A percentile compares a stretch with the other conserved stretches of the same genome.
phyloP scores from a whole-genome alignment of 2,888 invertebrate genomes.

The Drosophila gaucha region DNA sequence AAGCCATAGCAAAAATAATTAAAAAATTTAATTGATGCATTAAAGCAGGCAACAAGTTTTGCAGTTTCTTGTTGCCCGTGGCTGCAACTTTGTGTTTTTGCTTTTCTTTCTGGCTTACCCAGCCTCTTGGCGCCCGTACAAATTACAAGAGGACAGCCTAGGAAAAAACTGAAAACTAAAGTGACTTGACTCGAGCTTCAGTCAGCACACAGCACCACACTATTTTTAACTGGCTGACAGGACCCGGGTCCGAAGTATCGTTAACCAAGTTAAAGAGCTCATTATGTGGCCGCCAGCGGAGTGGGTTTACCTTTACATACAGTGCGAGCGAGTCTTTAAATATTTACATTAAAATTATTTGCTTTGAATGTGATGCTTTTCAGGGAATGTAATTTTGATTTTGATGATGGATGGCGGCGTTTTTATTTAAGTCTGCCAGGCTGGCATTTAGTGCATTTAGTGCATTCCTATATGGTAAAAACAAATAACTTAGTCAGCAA shows the following conservation, averaged over 20 bases:
- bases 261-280: constrained; percentile 60
- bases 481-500: constrained; percentile 7
- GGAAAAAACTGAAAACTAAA: constrained; percentile 27
- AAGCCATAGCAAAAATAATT: constrained; percentile 67
- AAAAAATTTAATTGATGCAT: constrained; percentile 80
- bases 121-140: constrained; percentile 43
- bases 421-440: constrained; percentile 15
- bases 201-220: constrained; percentile 35
- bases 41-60: constrained; percentile 73
- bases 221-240: constrained; percentile 70
- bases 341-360: constrained; percentile 76
- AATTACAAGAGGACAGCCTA: constrained; percentile 18
- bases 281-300: constrained; percentile 52
- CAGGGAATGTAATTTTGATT: constrained; percentile 25
- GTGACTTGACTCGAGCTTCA: constrained; percentile 14
- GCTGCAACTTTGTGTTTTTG: constrained; percentile 36
- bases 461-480: not conserved
- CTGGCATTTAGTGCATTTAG: no score
- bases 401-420: constrained; percentile 23
- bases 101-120: constrained; percentile 15
- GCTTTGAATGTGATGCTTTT: constrained; percentile 19
- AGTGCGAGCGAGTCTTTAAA: constrained; percentile 46
- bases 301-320: constrained; percentile 22
- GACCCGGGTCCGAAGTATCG: constrained; percentile 46
- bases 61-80: constrained; percentile 20